A percentile compares a stretch with the other conserved stretches of the same genome.
These are phyloP conservation scores for Sapajus apella DNA, from an alignment of 2,113 vertebrate genomes.

Conservation along the genomic window DNA sequence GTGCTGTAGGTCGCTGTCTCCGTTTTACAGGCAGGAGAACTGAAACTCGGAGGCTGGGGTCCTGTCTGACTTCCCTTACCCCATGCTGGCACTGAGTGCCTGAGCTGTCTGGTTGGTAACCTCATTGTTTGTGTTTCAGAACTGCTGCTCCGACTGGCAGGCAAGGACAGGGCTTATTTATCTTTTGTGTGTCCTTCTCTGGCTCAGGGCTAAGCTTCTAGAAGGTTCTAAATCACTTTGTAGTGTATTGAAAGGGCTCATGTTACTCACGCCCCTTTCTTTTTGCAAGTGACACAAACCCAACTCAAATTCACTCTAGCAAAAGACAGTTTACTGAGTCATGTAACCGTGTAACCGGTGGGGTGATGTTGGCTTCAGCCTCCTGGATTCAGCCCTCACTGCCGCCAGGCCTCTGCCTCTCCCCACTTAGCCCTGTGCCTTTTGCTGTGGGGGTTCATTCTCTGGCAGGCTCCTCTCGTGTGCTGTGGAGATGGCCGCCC, in stretches of 20 bases:
- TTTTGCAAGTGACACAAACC: background rate
- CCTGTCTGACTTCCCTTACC: background rate
- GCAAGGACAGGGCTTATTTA: background rate
- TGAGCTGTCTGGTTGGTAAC: background rate
- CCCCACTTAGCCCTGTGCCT: background rate
- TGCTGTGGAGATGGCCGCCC: background rate
- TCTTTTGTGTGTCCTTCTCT: background rate
- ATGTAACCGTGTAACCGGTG: rapidly evolving
- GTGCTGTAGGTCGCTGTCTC: background rate
- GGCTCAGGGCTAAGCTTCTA: constrained; percentile 1
- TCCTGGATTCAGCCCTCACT: background rate
- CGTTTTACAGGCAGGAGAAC: background rate
- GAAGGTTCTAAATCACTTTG: background rate
- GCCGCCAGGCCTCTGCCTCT: background rate
- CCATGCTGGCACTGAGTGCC: background rate
- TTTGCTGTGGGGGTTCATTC: background rate
- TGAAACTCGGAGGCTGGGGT: background rate
- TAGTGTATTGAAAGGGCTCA: background rate
- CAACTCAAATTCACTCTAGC: rapidly evolving
- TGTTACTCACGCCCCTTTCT: background rate
- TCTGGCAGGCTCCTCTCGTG: no score
- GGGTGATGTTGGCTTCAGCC: background rate
- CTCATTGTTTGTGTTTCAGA: background rate
- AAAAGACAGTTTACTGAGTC: background rate
- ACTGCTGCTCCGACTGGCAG: background rate